Evolutionary conservation across 2,797 vertebrate genomes (phyloP).

Genomic region (Todus mexicanus): DNA sequence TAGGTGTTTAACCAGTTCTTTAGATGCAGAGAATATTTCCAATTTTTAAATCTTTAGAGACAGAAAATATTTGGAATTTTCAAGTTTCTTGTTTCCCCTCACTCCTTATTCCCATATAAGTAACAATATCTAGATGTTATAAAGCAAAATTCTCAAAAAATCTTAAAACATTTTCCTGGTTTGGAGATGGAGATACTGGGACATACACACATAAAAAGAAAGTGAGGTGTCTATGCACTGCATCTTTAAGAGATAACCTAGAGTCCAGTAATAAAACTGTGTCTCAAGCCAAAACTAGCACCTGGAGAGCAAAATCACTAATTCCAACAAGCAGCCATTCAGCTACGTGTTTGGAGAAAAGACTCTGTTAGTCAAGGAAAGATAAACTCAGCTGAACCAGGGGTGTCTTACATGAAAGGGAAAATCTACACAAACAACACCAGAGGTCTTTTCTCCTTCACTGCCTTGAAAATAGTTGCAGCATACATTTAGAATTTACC

Average conservation of each 20-base stretch:
- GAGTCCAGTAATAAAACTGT: not conserved
- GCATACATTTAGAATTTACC: not conserved
- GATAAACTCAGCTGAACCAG: rapidly evolving
- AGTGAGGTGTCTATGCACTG: not conserved
- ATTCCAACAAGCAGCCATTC: not conserved
- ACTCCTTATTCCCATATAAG: not conserved
- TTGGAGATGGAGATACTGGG: not conserved
- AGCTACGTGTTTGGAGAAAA: not conserved
- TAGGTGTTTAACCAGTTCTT: not conserved
- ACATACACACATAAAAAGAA: not conserved
- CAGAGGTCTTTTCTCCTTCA: not conserved
- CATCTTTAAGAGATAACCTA: not conserved
- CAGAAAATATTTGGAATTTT: not conserved
- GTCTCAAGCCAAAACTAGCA: not conserved
- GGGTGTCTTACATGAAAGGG: not conserved
- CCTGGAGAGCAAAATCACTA: not conserved
- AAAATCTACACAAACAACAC: not conserved
- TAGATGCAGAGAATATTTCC: not conserved
- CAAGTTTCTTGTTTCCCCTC: not conserved
- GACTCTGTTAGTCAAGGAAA: not conserved
- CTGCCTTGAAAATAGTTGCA: not conserved
- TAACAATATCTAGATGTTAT: not conserved
- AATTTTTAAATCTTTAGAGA: not conserved
- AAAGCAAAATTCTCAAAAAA: not conserved
- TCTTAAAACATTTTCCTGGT: not conserved